Evolutionary conservation across 2,888 invertebrate species (phyloP).

Genomic region (Tipula unca): DNA sequence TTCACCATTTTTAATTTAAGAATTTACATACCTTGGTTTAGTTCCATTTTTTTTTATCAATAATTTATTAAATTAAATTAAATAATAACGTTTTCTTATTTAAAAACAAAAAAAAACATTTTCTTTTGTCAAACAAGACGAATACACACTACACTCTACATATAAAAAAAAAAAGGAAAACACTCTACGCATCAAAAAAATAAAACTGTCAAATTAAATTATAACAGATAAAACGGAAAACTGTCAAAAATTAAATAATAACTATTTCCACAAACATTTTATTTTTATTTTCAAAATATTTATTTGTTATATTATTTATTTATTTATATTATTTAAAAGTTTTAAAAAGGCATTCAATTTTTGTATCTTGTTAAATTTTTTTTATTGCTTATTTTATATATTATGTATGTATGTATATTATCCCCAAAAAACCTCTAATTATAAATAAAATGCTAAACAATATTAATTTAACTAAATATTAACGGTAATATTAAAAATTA

Average conservation of each 20-base stretch:
- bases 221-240: background rate
- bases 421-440: background rate
- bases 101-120: too few relatives aligned
- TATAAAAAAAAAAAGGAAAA: background rate
- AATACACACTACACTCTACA: background rate
- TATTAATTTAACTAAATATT: background rate
- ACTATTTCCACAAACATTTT: background rate
- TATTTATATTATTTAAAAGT: background rate
- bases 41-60: conserved; percentile 24
- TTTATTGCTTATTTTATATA: background rate
- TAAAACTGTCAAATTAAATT: background rate
- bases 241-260: background rate
- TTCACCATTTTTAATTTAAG: conserved; percentile 14
- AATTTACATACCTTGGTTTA: conserved; percentile 28
- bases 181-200: background rate
- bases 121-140: background rate
- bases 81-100: background rate
- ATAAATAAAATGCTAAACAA: background rate
- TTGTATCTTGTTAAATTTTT: background rate
- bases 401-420: too few relatives aligned
- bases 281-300: background rate
- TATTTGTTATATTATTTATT: background rate
- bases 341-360: background rate
- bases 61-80: background rate
- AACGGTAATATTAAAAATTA: background rate